A percentile compares a stretch with the other conserved stretches of the same genome.
Evolutionary conservation across 1,140 invertebrate genomes (phyloP).

Genomic region (Drosophila gunungcola): DNA sequence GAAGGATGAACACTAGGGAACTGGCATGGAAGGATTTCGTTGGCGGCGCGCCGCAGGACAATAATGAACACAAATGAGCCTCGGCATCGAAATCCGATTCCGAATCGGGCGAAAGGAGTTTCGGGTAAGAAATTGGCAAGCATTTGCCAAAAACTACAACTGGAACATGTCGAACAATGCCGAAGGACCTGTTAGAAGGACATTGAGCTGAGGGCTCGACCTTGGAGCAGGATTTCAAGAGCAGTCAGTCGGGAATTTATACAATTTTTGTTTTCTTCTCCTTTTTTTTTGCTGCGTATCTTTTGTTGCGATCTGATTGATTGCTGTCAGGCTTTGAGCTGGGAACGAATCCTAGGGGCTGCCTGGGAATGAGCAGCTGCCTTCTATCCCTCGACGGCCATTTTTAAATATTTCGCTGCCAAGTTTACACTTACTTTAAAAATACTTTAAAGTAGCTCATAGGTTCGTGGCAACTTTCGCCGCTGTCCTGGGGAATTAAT

Average conservation of each 20-base stretch:
- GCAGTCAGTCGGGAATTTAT: constrained; percentile 55
- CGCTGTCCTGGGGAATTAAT: constrained; percentile 59
- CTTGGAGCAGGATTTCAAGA: constrained; percentile 62
- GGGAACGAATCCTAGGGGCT: constrained; percentile 52
- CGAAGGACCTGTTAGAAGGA: constrained; percentile 66
- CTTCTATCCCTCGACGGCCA: constrained; percentile 29
- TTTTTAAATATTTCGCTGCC: constrained; percentile 51
- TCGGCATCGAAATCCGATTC: constrained; percentile 25
- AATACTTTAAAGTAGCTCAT: constrained; percentile 20
- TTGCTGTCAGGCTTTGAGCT: constrained; percentile 69
- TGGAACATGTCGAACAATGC: constrained; percentile 60
- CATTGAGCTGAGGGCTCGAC: constrained; percentile 45
- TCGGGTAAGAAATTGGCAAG: constrained; percentile 67
- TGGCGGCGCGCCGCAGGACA: constrained; percentile 79
- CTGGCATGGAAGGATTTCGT: constrained; percentile 44
- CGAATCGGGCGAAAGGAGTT: constrained; percentile 66
- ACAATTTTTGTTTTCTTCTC: constrained; percentile 49
- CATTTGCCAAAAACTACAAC: constrained; percentile 71
- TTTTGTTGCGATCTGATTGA: constrained; percentile 81
- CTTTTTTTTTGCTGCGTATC: constrained; percentile 50
- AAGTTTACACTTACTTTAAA: constrained; percentile 55
- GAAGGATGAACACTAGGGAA: constrained; percentile 5
- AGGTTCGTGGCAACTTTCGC: constrained; percentile 71
- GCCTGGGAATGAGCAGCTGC: constrained; percentile 33
- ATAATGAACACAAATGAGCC: constrained; percentile 81